These are phyloP conservation scores for Philereme transversata DNA, from an alignment of 2,888 invertebrate species.

Conservation along the genomic window DNA sequence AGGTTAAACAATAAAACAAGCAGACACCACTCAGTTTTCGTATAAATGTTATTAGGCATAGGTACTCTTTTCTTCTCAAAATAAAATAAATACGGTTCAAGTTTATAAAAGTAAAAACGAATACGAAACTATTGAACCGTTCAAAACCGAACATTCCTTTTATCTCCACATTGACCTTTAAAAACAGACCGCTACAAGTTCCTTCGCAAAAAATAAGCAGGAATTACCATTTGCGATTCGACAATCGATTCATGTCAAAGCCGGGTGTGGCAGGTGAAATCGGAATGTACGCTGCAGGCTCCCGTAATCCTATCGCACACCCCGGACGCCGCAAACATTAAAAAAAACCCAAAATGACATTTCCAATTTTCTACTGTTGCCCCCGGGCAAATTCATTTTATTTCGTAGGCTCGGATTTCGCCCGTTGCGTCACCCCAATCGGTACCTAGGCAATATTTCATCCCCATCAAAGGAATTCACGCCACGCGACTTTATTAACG, in stretches of 20 bases:
- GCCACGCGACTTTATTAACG: slow-evolving; percentile 71
- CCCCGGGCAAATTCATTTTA: slow-evolving; percentile 79
- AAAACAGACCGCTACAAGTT: slow-evolving; percentile 18
- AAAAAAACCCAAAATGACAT: slow-evolving; percentile 84
- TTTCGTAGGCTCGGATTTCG: slow-evolving; percentile 76
- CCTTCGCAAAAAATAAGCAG: slow-evolving; percentile 20
- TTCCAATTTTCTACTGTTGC: slow-evolving; percentile 85
- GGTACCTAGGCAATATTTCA: slow-evolving; percentile 73
- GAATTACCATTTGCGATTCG: slow-evolving; percentile 64
- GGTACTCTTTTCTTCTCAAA: no score
- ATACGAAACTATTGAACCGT: neutral
- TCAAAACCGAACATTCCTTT: no score
- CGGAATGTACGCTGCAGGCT: slow-evolving; percentile 56
- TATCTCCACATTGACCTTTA: slow-evolving; percentile 12
- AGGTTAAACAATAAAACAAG: no score
- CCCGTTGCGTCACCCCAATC: slow-evolving; percentile 69
- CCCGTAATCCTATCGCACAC: slow-evolving; percentile 70
- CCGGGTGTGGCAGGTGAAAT: slow-evolving; percentile 61
- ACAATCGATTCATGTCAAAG: slow-evolving; percentile 68
- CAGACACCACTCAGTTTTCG: no score
- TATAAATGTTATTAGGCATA: no score
- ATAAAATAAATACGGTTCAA: no score
- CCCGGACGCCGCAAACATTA: slow-evolving; percentile 77
- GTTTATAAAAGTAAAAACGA: slow-evolving; percentile 1
- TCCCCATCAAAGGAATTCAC: slow-evolving; percentile 75